These are phyloP conservation scores for Alloscopus bannaensis DNA, from an alignment of 2,888 invertebrate genomes.

Conservation along the genomic window DNA sequence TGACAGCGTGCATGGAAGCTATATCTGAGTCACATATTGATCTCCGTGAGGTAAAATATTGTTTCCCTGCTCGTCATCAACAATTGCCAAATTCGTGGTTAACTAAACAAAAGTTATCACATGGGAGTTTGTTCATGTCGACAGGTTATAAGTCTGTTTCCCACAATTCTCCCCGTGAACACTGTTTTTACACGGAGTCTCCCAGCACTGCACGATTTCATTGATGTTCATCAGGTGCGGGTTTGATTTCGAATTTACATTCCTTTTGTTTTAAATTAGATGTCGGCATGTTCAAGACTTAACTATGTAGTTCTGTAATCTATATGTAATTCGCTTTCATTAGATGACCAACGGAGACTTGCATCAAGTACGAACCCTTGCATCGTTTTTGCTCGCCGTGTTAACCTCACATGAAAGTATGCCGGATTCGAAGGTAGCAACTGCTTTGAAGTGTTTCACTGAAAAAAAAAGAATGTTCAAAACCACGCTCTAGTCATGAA, in stretches of 20 bases:
- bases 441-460: not conserved
- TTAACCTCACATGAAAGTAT: constrained; percentile 75
- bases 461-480: too few relatives aligned
- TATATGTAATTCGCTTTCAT: not conserved
- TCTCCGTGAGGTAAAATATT: constrained; percentile 74
- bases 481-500: not conserved
- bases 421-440: constrained; percentile 72
- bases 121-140: too few relatives aligned
- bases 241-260: not conserved
- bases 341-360: constrained; percentile 50
- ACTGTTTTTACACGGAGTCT: constrained; percentile 76
- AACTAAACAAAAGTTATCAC: too few relatives aligned
- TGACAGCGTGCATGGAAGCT: constrained; percentile 76
- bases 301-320: not conserved
- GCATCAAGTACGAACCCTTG: constrained; percentile 72
- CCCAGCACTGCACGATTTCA: constrained; percentile 77
- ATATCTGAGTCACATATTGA: constrained; percentile 76
- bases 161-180: constrained; percentile 75
- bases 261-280: not conserved
- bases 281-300: not conserved
- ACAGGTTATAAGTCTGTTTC: constrained; percentile 77
- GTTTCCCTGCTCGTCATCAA: constrained; percentile 6
- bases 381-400: constrained; percentile 75
- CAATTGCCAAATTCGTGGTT: too few relatives aligned
- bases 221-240: constrained; percentile 75